Evolutionary conservation across 2,797 vertebrate genomes (phyloP), one percentile per base, ranked within the genome.

Genomic region (Aotus griseimembra): DNA sequence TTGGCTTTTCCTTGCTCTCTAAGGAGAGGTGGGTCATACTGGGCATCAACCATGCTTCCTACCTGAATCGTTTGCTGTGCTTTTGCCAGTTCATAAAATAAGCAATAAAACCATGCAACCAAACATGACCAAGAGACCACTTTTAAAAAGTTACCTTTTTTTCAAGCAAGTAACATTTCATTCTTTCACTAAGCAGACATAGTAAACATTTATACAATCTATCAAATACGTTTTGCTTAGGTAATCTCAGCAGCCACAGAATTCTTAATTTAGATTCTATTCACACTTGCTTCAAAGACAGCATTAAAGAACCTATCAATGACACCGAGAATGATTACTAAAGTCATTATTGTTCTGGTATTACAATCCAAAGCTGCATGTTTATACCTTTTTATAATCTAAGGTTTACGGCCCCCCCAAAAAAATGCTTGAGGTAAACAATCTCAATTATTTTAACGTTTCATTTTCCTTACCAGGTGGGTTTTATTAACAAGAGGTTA

Each of bases 401-500:
- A 48, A 90, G 92, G n/a, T 1, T 2, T 19, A 36, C 36, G 11
- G 14, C 13, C 91, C 83, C 88, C 36, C 83, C 82, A 41, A 95
- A 93, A 36, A 73, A 44, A 83, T 20, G 3, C 3, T 83, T 87
- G 39, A 39, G n/a, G 33, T 57, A 75, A 82, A 88, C 79, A 12
- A 26, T 41, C 14, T 44, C 77, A 88, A 70, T 97, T 94, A 93
- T 81, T 90, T 79, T 91, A 84, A 85, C 48, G 19, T 88, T 93
- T 84, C 86, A 64, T 88, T 75, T 90, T 93, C 83, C 77, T 90
- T 73, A 4, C 6, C 9, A 92, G 26, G 1, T 36, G 10, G 30
- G 3, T 88, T 90, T 96, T 87, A 94, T 94, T 94, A 96, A 84
- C 7, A 70, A 50, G 39, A 94, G 10, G 13, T 93, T 89, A 58